Evolutionary conservation across 1,140 invertebrate species (phyloP).

Genomic region (Wasmannia auropunctata): DNA sequence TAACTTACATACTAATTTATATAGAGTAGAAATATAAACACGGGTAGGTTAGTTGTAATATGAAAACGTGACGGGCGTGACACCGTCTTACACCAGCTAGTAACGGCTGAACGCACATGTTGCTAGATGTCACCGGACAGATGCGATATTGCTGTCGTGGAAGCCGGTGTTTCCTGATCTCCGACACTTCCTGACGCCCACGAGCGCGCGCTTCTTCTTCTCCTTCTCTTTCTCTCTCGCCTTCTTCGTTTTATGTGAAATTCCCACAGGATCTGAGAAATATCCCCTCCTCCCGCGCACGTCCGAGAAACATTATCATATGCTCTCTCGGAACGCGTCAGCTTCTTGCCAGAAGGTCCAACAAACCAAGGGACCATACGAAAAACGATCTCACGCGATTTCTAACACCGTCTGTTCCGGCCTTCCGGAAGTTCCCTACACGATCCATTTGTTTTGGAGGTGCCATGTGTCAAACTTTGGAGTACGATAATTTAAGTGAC

Average conservation of each 20-base stretch:
- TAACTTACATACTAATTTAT: not conserved
- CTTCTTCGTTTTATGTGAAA: slow-evolving; percentile 46
- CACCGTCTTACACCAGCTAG: slow-evolving; percentile 13
- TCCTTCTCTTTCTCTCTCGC: slow-evolving; percentile 43
- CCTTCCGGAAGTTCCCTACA: slow-evolving; percentile 22
- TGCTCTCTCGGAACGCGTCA: slow-evolving; percentile 66
- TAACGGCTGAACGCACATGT: slow-evolving; percentile 74
- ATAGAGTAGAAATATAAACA: not conserved
- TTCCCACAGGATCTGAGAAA: slow-evolving; percentile 77
- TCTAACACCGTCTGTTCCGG: slow-evolving; percentile 23
- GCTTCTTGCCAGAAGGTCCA: slow-evolving; percentile 62
- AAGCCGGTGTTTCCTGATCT: slow-evolving; percentile 69
- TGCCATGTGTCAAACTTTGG: slow-evolving; percentile 8
- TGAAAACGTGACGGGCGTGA: slow-evolving; percentile 15
- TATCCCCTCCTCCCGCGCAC: slow-evolving; percentile 43
- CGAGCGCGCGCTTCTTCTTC: slow-evolving; percentile 56
- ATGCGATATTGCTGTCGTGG: slow-evolving; percentile 81
- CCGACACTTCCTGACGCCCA: slow-evolving; percentile 77
- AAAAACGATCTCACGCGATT: slow-evolving; percentile 38
- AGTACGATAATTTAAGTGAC: not conserved
- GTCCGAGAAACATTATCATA: slow-evolving; percentile 76
- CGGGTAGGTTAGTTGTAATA: slow-evolving; percentile 6
- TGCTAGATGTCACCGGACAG: slow-evolving; percentile 80
- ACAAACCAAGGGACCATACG: not conserved
- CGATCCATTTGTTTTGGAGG: slow-evolving; percentile 6